Conservation (phyloP, 2,797 vertebrate species). For the Cynodonichthys magdalenae region DNA sequence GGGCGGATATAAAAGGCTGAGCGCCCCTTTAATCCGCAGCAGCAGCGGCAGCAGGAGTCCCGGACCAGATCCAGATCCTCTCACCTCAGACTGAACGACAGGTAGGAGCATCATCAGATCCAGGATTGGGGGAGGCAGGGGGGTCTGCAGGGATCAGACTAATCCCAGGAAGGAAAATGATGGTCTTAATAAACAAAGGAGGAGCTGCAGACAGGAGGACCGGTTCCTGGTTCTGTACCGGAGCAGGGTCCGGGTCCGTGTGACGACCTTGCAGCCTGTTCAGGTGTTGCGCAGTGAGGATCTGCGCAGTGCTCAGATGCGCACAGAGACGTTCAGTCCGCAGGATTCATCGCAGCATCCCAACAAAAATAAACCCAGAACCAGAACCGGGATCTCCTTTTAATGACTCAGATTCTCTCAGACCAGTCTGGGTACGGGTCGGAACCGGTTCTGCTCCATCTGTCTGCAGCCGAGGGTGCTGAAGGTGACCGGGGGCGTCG, state of each 20-base stretch:
- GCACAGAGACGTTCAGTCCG: too few species aligned
- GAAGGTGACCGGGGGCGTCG: slow-evolving; percentile 51
- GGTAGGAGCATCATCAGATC: slow-evolving; percentile 44
- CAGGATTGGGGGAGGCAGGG: too few species aligned
- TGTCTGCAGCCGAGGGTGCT: neutral
- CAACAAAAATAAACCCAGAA: neutral
- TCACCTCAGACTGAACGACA: slow-evolving; percentile 31
- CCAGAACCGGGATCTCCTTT: slow-evolving; percentile 6
- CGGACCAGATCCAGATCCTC: slow-evolving; percentile 19
- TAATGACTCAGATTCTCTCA: slow-evolving; percentile 15
- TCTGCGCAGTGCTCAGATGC: slow-evolving; percentile 1
- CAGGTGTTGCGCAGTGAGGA: slow-evolving; percentile 54
- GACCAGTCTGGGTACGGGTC: neutral
- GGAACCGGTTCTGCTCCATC: slow-evolving; percentile 12
- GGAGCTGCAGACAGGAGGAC: neutral
- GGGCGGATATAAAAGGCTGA: slow-evolving; percentile 59
- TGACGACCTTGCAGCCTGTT: slow-evolving; percentile 47
- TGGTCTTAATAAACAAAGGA: slow-evolving; percentile 29
- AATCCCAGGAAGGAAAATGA: neutral
- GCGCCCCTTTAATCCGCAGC: slow-evolving; percentile 59
- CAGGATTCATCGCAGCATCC: neutral
- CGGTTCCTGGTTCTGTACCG: neutral
- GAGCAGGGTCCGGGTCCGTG: neutral
- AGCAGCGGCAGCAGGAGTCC: slow-evolving; percentile 45
- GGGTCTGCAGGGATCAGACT: neutral